Base-by-base conservation (phyloP, 2,888 invertebrate species). In the Magallana nippona region DNA sequence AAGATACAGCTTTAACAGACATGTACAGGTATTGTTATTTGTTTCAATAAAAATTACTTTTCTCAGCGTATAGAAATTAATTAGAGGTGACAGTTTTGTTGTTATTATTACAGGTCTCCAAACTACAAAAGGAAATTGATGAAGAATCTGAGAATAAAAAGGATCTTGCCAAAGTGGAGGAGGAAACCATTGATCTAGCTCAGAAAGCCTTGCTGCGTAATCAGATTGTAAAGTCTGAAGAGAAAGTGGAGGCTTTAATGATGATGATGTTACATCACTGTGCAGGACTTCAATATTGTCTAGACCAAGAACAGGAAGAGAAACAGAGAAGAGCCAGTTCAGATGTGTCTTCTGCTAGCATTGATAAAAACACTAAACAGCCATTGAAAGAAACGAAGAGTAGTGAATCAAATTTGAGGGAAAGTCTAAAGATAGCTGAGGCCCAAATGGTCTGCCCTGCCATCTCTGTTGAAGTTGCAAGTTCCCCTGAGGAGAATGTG, bases 231-330 rank as follows among this genome's bases (percentile, higher is more conserved):
- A 96, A 96, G 92, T 96, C 97, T 77, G 98, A 98, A 93, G 96
- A 97, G 88, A 96, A 97, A 91, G 97, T 98, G 10, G 97, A 97
- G 94, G 98, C 98, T 0, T 95, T 99, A 87, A 98, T 98, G 81
- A 97, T 98, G 82, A 96, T 98, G 88, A 97, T 98, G 97, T 95
- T 99, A 88, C 98, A 98, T 94, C 97, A 98, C 94, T 99, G 98
- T 95, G 97, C 98, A 3, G 98, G 98, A 2, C 96, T 98, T 85
- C 98, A 98, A 93, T 96, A 97, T 90, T 96, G 96, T 93, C 96
- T 96, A 94, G 96, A 93, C 94, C 95, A 90, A 63, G 88, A 94
- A 86, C 94, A 94, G 85, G 94, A 88, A 62, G 87, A 87, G 55
- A 79, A 87, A 22, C 86, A 86, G 58, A 87, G 84, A 55, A 62